Percentiles rank a stretch among this genome's conserved stretches.
These are phyloP conservation scores for Amiota minor DNA, from an alignment of 2,888 invertebrate species.

Conservation along the genomic window DNA sequence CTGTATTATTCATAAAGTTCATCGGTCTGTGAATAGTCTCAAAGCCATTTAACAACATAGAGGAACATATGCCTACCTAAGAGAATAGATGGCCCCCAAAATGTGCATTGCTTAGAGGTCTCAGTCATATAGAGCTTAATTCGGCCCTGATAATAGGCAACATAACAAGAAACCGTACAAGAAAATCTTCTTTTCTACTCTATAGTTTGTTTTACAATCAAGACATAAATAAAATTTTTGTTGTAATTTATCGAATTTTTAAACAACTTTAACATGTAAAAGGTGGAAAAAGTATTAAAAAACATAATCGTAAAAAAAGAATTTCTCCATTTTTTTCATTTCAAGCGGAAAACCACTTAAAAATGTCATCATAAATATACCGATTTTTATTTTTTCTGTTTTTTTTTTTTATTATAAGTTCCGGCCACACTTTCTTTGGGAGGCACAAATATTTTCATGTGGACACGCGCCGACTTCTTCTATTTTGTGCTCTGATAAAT, in stretches of 20 bases:
- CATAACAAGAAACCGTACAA: conserved; percentile 21
- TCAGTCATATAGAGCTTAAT: too few species aligned
- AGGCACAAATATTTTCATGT: background rate
- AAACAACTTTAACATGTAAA: background rate
- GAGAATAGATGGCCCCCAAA: too few species aligned
- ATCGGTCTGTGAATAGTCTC: too few species aligned
- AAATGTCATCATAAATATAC: conserved; percentile 52
- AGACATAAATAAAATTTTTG: conserved; percentile 43
- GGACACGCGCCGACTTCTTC: background rate
- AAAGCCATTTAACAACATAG: too few species aligned
- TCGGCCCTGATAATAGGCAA: too few species aligned
- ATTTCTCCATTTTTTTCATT: conserved; percentile 23
- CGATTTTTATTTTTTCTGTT: background rate
- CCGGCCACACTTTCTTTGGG: background rate
- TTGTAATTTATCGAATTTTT: conserved; percentile 8
- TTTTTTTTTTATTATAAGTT: too few species aligned
- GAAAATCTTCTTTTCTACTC: conserved; percentile 48
- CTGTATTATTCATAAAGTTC: too few species aligned
- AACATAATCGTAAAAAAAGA: background rate
- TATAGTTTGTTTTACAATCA: conserved; percentile 19
- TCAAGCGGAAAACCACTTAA: conserved; percentile 27
- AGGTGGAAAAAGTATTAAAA: background rate
- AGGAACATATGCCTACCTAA: too few species aligned
- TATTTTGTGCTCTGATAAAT: background rate
- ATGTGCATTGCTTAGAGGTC: too few species aligned